A percentile compares a stretch with the other conserved stretches of the same genome.
phyloP scores from a whole-genome alignment of 1,140 invertebrate species.

The Eubasilissa regina region DNA sequence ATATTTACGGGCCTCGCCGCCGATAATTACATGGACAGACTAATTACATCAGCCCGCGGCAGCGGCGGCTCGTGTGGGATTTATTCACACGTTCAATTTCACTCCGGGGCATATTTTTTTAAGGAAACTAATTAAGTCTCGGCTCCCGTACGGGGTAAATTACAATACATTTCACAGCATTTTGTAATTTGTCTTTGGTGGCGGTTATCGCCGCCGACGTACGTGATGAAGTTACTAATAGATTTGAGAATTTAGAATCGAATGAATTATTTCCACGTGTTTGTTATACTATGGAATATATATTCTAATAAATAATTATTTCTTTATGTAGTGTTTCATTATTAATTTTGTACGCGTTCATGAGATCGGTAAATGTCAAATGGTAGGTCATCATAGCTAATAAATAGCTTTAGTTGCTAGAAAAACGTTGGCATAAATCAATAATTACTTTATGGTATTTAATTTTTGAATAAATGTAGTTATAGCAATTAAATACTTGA shows the following conservation, averaged over 20 bases:
- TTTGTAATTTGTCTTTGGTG: slow-evolving; percentile 43
- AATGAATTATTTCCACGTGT: slow-evolving; percentile 10
- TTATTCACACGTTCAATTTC: slow-evolving; percentile 44
- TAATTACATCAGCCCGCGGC: slow-evolving; percentile 43
- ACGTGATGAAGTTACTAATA: slow-evolving; percentile 44
- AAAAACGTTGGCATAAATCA: no score
- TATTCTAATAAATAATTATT: not conserved
- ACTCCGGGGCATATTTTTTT: slow-evolving; percentile 41
- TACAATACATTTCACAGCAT: slow-evolving; percentile 45
- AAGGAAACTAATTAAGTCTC: slow-evolving; percentile 55
- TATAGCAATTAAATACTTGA: no score
- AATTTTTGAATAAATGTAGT: no score
- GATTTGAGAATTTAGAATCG: slow-evolving; percentile 40
- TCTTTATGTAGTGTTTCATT: not conserved
- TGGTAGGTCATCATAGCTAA: no score
- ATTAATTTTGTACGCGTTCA: no score
- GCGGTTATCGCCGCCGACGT: slow-evolving; percentile 16
- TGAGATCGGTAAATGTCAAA: no score
- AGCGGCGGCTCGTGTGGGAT: slow-evolving; percentile 41
- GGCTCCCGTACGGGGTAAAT: slow-evolving; percentile 57
- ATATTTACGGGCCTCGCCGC: slow-evolving; percentile 42
- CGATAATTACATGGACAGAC: slow-evolving; percentile 48
- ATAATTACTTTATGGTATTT: no score
- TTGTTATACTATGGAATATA: not conserved
- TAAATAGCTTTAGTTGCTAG: no score